phyloP scores from a whole-genome alignment of 1,140 invertebrate genomes.

The Apis laboriosa region DNA sequence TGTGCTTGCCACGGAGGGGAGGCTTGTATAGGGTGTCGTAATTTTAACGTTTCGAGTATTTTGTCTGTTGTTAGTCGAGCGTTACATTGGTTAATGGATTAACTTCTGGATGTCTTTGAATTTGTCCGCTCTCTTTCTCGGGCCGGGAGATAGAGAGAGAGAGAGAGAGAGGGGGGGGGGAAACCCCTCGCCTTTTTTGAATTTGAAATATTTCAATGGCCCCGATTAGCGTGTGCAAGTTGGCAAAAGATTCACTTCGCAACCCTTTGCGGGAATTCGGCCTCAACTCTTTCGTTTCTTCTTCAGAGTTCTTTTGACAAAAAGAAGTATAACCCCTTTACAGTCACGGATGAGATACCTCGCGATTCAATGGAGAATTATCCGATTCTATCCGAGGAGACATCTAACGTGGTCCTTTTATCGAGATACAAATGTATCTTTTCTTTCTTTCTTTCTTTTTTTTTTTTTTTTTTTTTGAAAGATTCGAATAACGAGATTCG shows the following conservation, averaged over 20 bases:
- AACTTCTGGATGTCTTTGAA: slow-evolving; percentile 28
- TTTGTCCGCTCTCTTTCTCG: not conserved
- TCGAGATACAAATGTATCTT: no score
- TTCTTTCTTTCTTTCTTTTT: no score
- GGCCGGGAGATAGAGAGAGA: not conserved
- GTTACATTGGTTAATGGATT: slow-evolving; percentile 39
- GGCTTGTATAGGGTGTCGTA: slow-evolving; percentile 19
- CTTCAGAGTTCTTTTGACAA: not conserved
- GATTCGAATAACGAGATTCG: no score
- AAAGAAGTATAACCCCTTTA: no score
- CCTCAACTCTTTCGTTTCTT: not conserved
- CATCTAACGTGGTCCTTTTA: no score
- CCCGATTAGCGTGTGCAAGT: slow-evolving; percentile 1
- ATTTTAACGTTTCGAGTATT: slow-evolving; percentile 34
- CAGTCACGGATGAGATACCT: no score
- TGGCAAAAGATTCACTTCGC: not conserved
- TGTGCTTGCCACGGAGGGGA: not conserved
- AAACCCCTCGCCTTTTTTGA: not conserved
- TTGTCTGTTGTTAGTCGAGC: slow-evolving; percentile 27
- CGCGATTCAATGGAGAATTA: no score
- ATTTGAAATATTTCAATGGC: slow-evolving; percentile 7
- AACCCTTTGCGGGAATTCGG: not conserved
- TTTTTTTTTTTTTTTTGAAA: no score
- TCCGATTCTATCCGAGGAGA: no score
- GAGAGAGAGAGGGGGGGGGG: no score